A percentile compares a stretch with the other conserved stretches of the same genome.
These are phyloP conservation scores for Limosa lapponica DNA, from an alignment of 2,797 vertebrate genomes.

Conservation along the genomic window DNA sequence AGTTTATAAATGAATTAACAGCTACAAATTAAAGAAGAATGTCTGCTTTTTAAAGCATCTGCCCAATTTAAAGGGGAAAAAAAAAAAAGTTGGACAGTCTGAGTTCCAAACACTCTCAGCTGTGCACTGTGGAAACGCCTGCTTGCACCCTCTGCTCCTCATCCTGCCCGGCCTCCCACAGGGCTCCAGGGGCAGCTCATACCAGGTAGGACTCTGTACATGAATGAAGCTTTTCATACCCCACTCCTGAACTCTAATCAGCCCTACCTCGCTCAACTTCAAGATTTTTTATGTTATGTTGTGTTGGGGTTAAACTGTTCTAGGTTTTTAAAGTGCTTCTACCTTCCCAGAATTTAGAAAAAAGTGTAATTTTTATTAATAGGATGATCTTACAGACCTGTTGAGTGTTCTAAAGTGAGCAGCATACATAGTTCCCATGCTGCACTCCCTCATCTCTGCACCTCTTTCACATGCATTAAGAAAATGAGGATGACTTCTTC, in stretches of 20 bases:
- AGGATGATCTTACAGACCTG: neutral
- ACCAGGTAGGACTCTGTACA: neutral
- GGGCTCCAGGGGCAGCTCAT: neutral
- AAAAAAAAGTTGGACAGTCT: neutral
- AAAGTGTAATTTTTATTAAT: neutral
- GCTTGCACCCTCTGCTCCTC: neutral
- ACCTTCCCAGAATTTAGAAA: neutral
- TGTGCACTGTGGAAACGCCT: neutral
- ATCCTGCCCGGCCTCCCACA: fast-evolving
- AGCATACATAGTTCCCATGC: neutral
- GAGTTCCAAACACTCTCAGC: neutral
- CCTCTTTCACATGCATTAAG: neutral
- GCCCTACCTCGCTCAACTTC: neutral
- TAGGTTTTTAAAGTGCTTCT: neutral
- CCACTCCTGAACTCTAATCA: neutral
- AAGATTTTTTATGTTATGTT: neutral
- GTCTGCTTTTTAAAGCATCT: conserved; percentile 27
- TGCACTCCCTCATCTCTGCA: neutral
- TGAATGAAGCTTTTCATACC: neutral
- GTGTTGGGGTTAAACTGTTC: neutral
- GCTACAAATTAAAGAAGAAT: conserved; percentile 44
- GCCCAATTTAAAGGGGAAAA: neutral
- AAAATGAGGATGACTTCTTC: neutral
- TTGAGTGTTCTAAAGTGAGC: neutral
- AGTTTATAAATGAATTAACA: conserved; percentile 60